These are phyloP conservation scores for Pogonomyrmex barbatus DNA, from an alignment of 1,140 invertebrate species.

Conservation along the genomic window DNA sequence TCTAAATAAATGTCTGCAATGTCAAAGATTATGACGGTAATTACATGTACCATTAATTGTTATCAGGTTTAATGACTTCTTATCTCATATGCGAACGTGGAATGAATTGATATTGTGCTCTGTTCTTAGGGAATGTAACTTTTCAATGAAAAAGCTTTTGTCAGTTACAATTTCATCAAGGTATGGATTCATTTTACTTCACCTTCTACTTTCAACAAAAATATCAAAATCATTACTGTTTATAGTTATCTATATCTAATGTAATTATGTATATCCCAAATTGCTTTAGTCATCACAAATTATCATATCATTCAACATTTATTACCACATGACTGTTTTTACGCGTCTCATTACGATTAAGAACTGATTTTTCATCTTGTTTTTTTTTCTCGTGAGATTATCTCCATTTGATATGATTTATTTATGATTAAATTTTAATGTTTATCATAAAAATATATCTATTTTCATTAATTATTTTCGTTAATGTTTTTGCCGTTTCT, in stretches of 20 bases:
- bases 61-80: conserved; percentile 29
- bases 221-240: neutral
- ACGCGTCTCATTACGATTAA: neutral
- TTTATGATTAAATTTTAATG: neutral
- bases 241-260: neutral
- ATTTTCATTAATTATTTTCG: no score
- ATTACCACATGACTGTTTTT: neutral
- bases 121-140: neutral
- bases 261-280: neutral
- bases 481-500: neutral
- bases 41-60: conserved; percentile 2
- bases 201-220: neutral
- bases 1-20: neutral
- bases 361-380: neutral
- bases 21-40: neutral
- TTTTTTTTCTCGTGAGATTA: neutral
- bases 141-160: neutral
- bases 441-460: no score
- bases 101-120: neutral
- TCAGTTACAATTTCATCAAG: neutral
- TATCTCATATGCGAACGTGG: neutral
- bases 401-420: neutral
- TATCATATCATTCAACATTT: neutral
- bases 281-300: neutral
- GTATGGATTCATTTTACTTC: neutral